Evolutionary conservation across 2,888 invertebrate species (phyloP), one percentile per base, ranked within the genome.

Genomic region (Idaea biselata): DNA sequence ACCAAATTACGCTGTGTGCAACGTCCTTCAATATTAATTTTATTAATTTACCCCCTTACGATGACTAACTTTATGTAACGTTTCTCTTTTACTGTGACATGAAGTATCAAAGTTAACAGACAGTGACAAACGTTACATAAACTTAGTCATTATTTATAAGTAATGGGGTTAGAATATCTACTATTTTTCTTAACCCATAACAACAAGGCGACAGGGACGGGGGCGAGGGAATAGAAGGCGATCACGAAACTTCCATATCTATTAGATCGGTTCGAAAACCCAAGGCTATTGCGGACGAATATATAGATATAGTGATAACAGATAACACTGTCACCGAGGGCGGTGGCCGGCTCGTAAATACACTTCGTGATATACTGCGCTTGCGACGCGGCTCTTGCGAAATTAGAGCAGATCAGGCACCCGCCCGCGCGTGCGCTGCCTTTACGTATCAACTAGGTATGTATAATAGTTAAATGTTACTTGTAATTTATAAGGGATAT

Each of bases 241-340:
- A 44, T 73, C 66, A 72, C 73, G 63, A 73, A 58, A 55, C 60
- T 58, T 60, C 67, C 59, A 68, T 67, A 67, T 63, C 68, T 70
- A 72, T 61, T 69, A 68, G 61, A 61, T 56, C 67, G 70, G 66
- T 71, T 76, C 66, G 68, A 75, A 75, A 72, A 68, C 71, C 80
- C 76, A 66, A 73, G 63, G 69, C 74, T 56, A 17, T 55, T 16
- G 14, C 67, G 66, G 80, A 83, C 82, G 82, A 82, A 84, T 85
- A 83, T 87, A 87, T 88, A 81, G 79, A 76, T 88, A 88, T 85
- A 91, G 80, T 92, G 91, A 91, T 92, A 92, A 92, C 89, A 87
- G 91, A 91, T 91, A 91, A 88, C 84, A 83, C 83, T 87, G 88
- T 86, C 86, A 85, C 83, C 78, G 83, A 78, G 81, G 88, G 87